A percentile compares a stretch with the other conserved stretches of the same genome.
Conservation (phyloP, 2,888 invertebrate species). For the Clanis bilineata region DNA sequence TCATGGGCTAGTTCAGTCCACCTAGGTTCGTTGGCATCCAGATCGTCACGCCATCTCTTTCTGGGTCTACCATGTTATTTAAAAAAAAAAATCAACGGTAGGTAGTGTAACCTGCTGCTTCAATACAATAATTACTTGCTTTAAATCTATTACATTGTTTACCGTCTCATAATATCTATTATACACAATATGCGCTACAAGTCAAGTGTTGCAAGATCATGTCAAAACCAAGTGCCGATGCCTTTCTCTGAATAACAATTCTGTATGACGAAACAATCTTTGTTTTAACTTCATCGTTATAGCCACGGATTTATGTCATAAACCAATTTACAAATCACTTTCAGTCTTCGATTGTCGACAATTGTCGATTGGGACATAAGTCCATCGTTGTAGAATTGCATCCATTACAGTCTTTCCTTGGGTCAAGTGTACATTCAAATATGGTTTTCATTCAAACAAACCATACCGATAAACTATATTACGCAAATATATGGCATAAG, state of each 20-base stretch:
- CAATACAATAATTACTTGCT: neutral
- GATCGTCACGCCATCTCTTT: too few relatives aligned
- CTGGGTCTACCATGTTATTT: too few relatives aligned
- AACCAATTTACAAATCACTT: neutral
- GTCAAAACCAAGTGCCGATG: neutral
- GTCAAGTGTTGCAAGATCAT: neutral
- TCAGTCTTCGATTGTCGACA: neutral
- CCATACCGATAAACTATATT: neutral
- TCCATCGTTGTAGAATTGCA: neutral
- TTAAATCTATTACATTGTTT: neutral
- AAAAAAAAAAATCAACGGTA: too few relatives aligned
- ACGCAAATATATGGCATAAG: neutral
- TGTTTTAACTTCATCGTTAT: neutral
- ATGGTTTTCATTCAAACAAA: slow-evolving; percentile 2
- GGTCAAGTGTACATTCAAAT: slow-evolving; percentile 12
- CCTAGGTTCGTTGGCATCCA: too few relatives aligned
- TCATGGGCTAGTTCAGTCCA: too few relatives aligned
- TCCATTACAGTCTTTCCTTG: neutral
- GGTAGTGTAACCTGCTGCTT: too few relatives aligned
- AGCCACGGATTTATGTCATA: neutral
- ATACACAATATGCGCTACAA: neutral
- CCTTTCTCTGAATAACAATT: slow-evolving; percentile 5
- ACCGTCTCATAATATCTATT: neutral
- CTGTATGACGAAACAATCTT: neutral
- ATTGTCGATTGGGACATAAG: neutral